Evolutionary conservation across 2,113 vertebrate species (phyloP).

Genomic region (Xiphorhynchus elegans): DNA sequence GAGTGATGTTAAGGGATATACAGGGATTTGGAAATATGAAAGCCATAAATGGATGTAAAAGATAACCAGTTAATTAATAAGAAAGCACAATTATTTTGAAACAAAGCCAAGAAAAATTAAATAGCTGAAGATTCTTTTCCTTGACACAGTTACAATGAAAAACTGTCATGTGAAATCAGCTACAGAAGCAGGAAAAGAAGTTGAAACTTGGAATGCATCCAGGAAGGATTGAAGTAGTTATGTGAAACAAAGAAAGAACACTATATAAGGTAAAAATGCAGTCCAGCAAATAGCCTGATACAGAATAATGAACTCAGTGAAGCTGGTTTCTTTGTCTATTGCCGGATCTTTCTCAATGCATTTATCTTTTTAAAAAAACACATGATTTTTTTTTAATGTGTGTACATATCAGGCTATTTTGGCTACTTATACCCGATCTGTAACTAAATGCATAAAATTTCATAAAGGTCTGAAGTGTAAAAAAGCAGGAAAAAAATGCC

Average conservation of each 20-base stretch:
- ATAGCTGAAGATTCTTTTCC: background rate
- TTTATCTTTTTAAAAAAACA: background rate
- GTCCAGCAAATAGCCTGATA: background rate
- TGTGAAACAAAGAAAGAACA: background rate
- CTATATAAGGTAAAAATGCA: conserved; percentile 22
- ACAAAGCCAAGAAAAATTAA: conserved; percentile 50
- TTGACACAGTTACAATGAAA: conserved; percentile 17
- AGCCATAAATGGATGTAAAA: conserved; percentile 30
- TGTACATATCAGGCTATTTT: background rate
- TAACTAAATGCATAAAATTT: background rate
- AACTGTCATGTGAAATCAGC: background rate
- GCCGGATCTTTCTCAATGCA: background rate
- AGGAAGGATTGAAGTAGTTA: conserved; percentile 27
- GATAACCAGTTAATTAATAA: conserved; percentile 52
- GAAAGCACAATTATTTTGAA: conserved; percentile 27
- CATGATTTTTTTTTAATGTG: background rate
- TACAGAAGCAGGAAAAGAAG: background rate
- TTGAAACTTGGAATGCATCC: conserved; percentile 28
- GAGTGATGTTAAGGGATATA: background rate
- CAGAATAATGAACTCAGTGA: background rate
- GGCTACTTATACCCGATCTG: background rate
- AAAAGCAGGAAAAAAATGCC: background rate
- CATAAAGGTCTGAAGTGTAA: background rate
- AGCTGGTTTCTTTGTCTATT: background rate
- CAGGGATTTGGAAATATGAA: conserved; percentile 22